Percentiles rank a stretch among this genome's conserved stretches.
phyloP scores from a whole-genome alignment of 23 tunicate species.

The Corella eumyota region DNA sequence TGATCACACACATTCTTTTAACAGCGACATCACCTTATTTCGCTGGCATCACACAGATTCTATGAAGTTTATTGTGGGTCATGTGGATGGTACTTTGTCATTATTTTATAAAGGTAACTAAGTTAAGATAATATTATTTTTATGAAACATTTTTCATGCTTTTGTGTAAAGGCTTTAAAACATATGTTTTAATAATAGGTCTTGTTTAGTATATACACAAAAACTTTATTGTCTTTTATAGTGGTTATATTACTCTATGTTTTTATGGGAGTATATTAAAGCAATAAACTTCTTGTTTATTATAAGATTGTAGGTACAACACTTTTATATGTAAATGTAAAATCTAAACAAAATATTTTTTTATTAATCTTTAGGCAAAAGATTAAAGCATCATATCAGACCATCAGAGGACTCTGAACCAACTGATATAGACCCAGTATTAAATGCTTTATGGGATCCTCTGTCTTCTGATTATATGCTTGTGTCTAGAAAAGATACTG shows the following conservation, averaged over 20 bases:
- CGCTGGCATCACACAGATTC: constrained; percentile 79
- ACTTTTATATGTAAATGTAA: neutral
- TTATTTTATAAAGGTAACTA: constrained; percentile 28
- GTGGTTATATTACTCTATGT: no score
- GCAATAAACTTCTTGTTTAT: no score
- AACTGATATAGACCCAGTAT: constrained; percentile 21
- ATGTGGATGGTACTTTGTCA: constrained; percentile 72
- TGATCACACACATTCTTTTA: constrained; percentile 39
- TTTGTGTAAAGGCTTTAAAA: neutral
- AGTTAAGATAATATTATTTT: neutral
- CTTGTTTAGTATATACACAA: no score
- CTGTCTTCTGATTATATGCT: constrained; percentile 72
- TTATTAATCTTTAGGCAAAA: constrained; percentile 16
- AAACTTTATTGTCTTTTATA: no score
- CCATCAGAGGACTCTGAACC: neutral
- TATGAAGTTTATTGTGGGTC: constrained; percentile 52
- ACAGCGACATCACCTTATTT: constrained; percentile 39
- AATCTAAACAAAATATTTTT: neutral
- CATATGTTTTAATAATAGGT: neutral
- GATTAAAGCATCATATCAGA: constrained; percentile 27
- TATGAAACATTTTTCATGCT: neutral
- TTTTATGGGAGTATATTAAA: no score
- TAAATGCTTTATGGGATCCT: constrained; percentile 74
- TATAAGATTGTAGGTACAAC: neutral
- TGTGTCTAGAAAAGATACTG: constrained; percentile 54